Conservation (phyloP, 2,113 vertebrate species). For the Corydoras maculifer region DNA sequence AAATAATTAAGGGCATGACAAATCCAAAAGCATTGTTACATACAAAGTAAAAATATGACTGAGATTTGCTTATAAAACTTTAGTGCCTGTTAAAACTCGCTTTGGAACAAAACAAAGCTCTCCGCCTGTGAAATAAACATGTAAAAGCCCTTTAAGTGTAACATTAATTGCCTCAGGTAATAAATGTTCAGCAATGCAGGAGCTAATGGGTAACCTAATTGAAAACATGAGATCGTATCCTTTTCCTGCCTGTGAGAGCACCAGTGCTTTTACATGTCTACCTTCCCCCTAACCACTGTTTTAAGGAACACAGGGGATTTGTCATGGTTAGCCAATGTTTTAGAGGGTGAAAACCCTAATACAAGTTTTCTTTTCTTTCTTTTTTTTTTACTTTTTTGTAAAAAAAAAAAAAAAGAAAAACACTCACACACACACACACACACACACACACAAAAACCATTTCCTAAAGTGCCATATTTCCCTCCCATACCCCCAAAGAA, state of each 20-base stretch:
- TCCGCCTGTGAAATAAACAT: conserved; percentile 47
- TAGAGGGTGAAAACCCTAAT: conserved; percentile 24
- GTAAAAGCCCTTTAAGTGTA: conserved; percentile 42
- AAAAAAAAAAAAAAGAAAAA: too few relatives aligned
- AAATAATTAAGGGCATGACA: not conserved
- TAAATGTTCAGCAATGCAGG: conserved; percentile 51
- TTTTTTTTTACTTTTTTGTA: too few relatives aligned
- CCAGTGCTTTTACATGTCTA: conserved; percentile 33
- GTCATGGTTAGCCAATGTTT: conserved; percentile 32
- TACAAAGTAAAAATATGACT: not conserved
- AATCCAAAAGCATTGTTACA: not conserved
- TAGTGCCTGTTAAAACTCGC: not conserved
- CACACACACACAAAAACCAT: too few relatives aligned
- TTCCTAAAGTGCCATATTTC: not conserved
- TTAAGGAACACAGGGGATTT: conserved; percentile 37
- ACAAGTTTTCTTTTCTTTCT: conserved; percentile 26
- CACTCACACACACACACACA: too few relatives aligned
- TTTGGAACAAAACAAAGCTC: not conserved
- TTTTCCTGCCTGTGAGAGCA: conserved; percentile 39
- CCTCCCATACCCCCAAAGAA: not conserved
- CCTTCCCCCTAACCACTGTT: conserved; percentile 16
- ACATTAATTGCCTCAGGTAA: conserved; percentile 55
- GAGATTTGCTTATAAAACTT: not conserved
- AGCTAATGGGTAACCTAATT: conserved; percentile 51
- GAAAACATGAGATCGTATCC: conserved; percentile 55